A percentile compares a stretch with the other conserved stretches of the same genome.
phyloP scores from a whole-genome alignment of 2,888 invertebrate genomes.

The Meteorus colon region DNA sequence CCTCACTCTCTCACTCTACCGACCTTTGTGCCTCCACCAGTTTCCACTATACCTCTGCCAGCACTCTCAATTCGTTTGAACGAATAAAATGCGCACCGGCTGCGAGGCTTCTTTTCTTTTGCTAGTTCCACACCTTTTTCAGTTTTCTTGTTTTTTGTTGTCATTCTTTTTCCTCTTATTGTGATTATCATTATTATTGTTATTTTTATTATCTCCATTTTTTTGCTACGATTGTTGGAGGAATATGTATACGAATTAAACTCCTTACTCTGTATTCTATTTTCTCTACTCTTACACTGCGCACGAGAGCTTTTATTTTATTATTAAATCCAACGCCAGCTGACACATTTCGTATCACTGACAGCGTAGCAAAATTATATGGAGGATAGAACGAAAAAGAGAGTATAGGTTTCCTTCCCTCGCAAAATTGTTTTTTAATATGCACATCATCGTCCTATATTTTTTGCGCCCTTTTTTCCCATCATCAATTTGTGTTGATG shows the following conservation, averaged over 20 bases:
- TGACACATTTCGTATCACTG: conserved; percentile 25
- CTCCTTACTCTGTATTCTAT: conserved; percentile 18
- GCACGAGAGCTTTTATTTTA: conserved; percentile 28
- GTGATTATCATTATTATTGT: neutral
- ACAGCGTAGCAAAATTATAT: conserved; percentile 1
- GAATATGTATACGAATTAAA: conserved; percentile 38
- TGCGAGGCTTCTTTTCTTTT: conserved; percentile 34
- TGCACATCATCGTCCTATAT: neutral
- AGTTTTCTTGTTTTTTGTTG: conserved; percentile 13
- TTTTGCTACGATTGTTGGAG: conserved; percentile 17
- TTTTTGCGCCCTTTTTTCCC: neutral
- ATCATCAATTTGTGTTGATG: neutral
- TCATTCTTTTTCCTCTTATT: neutral
- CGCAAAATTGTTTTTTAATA: neutral
- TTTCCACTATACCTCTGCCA: conserved; percentile 16
- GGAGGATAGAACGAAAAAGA: neutral
- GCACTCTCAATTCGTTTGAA: conserved; percentile 36
- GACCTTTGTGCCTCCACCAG: conserved; percentile 30
- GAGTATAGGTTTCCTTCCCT: neutral
- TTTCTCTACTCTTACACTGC: neutral
- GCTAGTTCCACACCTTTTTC: neutral
- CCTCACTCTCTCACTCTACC: conserved; percentile 23
- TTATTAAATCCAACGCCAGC: conserved; percentile 33
- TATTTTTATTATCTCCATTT: neutral
- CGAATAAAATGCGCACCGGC: conserved; percentile 37